Evolutionary conservation across 2,888 invertebrate species (phyloP), one percentile per base, ranked within the genome.

Genomic region (Allacma fusca): DNA sequence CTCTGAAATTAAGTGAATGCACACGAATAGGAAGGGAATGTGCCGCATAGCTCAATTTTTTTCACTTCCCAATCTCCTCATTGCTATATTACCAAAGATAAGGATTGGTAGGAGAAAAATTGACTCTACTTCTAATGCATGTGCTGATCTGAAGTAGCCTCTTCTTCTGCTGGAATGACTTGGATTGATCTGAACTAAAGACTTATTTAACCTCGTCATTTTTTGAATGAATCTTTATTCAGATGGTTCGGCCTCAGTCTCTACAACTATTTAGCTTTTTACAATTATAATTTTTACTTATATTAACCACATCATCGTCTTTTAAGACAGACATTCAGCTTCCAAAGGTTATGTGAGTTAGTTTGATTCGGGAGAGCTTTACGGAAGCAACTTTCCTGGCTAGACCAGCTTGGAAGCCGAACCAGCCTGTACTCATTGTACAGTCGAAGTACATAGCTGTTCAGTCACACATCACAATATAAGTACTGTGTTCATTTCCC

Each of bases 101-200:
- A 26, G 62, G 24, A 62, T 62, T 62, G 62, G 62, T 70, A 44
- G 19, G 23, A 44, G 70, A 29, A 40, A 70, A 70, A 70, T 70
- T 9, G 43, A 62, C 62, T 68, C 9, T 24, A 64, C 50, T 65
- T 72, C 78, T 78, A 74, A 74, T 78, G 78, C 78, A 78, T 78
- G 78, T 78, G 78, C 78, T 73, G 73, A 78, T 78, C 78, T 73
- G 34, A 21, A 57, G 26, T 75, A 29, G 50, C 9, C 19, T 24
- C 26, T 72, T n/a, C n/a, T 21, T n/a, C 29, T 40, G 68, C 40
- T 43, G 23, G 68, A 68, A 40, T 68, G 68, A 68, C 40, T 40
- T 68, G 23, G 68, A 68, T 23, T 68, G 68, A 68, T 68, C 40
- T 68, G 68, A 68, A 68, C 68, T 68, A 68, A 68, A 68, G 68